Base-by-base conservation (phyloP, 2,888 invertebrate genomes). In the Pseudococcus longispinus region DNA sequence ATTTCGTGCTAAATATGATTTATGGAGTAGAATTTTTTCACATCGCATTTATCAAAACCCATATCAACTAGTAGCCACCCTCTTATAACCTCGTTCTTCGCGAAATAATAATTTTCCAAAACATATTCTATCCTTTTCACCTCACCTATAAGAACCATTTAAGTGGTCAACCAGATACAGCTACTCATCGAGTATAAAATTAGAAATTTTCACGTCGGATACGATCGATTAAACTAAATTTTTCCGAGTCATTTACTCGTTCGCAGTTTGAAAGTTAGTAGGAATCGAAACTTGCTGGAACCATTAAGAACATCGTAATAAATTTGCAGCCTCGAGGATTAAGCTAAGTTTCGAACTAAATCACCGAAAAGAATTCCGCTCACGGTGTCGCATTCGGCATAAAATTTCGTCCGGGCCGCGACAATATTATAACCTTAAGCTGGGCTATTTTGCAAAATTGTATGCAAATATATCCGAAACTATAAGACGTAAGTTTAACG, bases 301-400 rank as follows among this genome's bases (percentile, higher is more conserved):
- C 70, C n/a, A 15, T 70, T 70, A 70, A 70, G 70, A 70, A 60
- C 60, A 60, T 15, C 11, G 29, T 70, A 70, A 70, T 70, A 70
- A 70, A 70, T 70, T 70, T 70, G 5, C 70, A 26, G 70, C 29
- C 29, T 37, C n/a, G 29, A 70, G 29, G 70, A 70, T 70, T 70
- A 70, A 70, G 70, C 70, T 29, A 70, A 70, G 29, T 70, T 70
- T 26, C 29, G 15, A 70, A 70, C 29, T 70, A 29, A 70, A 70
- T 70, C 70, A 29, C 70, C 70, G 70, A 70, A 29, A 70, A 70
- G 70, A 70, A 70, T 70, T 70, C 70, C 70, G 70, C 29, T 70
- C 70, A 70, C 70, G 70, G 29, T 29, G 70, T 70, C 70, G 70
- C 70, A 70, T 70, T 70, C 70, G 70, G 29, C 26, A 70, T 70